These are phyloP conservation scores for Aphidius ervi DNA, from an alignment of 1,140 invertebrate species.

Conservation along the genomic window DNA sequence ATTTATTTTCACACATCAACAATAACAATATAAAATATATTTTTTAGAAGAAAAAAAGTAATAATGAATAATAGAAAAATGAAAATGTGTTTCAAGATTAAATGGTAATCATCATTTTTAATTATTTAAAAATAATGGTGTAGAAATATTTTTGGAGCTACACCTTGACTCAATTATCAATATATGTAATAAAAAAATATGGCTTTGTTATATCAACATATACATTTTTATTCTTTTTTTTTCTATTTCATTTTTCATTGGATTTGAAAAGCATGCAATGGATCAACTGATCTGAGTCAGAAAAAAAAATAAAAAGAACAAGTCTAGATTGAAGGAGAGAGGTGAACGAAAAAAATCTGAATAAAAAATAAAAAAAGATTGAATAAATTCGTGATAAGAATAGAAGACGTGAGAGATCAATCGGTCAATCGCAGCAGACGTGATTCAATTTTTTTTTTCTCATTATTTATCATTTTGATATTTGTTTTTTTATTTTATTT, in stretches of 20 bases:
- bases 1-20: conserved; percentile 22
- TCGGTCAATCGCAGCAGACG: conserved; percentile 3
- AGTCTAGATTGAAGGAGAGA: no score
- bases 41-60: conserved; percentile 1
- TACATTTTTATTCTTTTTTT: not conserved
- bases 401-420: conserved; percentile 9
- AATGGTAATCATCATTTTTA: no score
- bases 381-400: not conserved
- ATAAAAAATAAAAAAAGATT: not conserved
- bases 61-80: not conserved
- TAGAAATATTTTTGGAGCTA: no score
- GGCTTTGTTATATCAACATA: no score
- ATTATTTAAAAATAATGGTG: no score
- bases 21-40: no score
- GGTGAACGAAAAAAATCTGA: not conserved
- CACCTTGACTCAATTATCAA: no score
- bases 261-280: not conserved
- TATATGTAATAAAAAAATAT: no score
- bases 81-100: no score
- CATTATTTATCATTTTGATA: conserved; percentile 2
- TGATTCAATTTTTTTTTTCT: not conserved
- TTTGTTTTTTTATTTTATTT: not conserved
- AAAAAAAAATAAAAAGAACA: no score
- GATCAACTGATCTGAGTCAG: not conserved
- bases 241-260: not conserved